Base-by-base conservation (phyloP, 2,797 vertebrate genomes). In the Falco naumanni region DNA sequence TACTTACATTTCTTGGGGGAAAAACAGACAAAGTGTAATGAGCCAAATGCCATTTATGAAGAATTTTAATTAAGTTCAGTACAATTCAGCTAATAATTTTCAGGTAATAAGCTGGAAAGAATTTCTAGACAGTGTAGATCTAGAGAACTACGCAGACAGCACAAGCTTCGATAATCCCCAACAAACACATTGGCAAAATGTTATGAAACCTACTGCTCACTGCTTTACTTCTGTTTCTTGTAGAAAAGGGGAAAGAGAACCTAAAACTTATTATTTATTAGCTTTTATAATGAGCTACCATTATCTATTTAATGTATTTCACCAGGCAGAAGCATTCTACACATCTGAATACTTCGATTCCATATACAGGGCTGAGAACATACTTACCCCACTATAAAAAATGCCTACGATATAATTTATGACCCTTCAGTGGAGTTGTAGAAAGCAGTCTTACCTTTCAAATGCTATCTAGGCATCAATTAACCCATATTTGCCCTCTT, bases 1-100 rank as follows among this genome's bases (percentile, higher is more conserved):
- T 87, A 86, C 78, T 97, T 93, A 83, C 41, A 95, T 94, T 95
- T 97, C 95, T 97, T 95, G 89, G 79, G 90, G 94, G 94, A 90
- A 47, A 87, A 95, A 96, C 85, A 61, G 93, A 95, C 93, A 82
- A 82, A 78, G 77, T 80, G 71, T 89, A 92, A 97, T 96, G 95
- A 96, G 80, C 87, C 96, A 97, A 95, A 95, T 81, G 66, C 79
- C 79, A 93, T 92, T 93, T 84, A 90, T 90, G 95, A 96, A 93
- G 72, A 64, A 68, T 94, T 95, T 93, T 89, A 97, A 91, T 91
- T 95, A 96, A 96, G 77, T 88, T 93, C 84, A 91, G 66, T 63
- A 89, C 8, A 91, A 91, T 70, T 89, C 91, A 89, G 48, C 69
- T 93, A 95, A 95, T 91, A 94, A 94, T 94, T 97, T 94, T 97